Evolutionary conservation across 2,888 invertebrate genomes (phyloP).

Genomic region (Acronicta psi): DNA sequence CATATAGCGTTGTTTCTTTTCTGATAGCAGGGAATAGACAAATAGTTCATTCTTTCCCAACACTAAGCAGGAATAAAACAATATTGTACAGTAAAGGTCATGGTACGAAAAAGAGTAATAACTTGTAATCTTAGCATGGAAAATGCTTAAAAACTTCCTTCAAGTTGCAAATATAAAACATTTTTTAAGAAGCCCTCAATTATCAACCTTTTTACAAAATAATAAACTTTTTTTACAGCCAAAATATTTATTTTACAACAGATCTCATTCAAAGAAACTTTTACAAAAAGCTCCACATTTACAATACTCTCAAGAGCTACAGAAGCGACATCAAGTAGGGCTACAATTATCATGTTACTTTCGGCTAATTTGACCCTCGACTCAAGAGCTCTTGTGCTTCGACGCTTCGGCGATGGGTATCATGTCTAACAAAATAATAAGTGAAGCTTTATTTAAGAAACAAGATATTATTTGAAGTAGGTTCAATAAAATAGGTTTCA

Average conservation of each 20-base stretch:
- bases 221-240: too few relatives aligned
- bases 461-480: constrained; percentile 3
- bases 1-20: too few relatives aligned
- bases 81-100: too few relatives aligned
- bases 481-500: not conserved
- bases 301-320: constrained; percentile 48
- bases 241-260: constrained; percentile 3
- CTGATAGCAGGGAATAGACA: too few relatives aligned
- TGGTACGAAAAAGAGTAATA: too few relatives aligned
- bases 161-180: too few relatives aligned
- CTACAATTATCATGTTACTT: constrained; percentile 77
- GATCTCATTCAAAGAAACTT: constrained; percentile 11
- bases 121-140: too few relatives aligned
- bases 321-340: constrained; percentile 54
- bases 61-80: too few relatives aligned
- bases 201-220: too few relatives aligned
- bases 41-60: too few relatives aligned
- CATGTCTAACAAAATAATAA: constrained; percentile 31
- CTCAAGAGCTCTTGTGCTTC: constrained; percentile 67
- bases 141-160: too few relatives aligned
- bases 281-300: constrained; percentile 29
- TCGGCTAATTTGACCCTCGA: constrained; percentile 72
- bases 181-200: too few relatives aligned
- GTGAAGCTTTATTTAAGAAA: constrained; percentile 11
- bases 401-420: constrained; percentile 68